A percentile compares a stretch with the other conserved stretches of the same genome.
phyloP scores from a whole-genome alignment of 2,797 vertebrate species.

The Gadopsis marmoratus region DNA sequence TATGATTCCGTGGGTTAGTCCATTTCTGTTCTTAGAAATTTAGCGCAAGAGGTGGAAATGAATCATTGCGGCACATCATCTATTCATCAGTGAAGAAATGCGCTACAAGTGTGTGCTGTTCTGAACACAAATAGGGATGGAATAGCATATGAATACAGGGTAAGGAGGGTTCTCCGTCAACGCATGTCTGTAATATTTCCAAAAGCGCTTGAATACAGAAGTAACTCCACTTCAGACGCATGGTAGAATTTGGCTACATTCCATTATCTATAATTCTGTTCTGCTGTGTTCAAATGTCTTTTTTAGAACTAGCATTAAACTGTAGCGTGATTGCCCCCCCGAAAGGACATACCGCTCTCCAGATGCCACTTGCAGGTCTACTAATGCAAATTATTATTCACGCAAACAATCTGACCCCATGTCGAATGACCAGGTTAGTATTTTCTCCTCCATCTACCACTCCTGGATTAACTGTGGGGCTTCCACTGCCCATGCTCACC shows the following conservation, averaged over 20 bases:
- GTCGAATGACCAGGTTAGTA: background rate
- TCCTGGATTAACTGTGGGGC: too few relatives aligned
- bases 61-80: too few relatives aligned
- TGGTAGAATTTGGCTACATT: background rate
- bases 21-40: background rate
- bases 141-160: too few relatives aligned
- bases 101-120: too few relatives aligned
- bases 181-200: too few relatives aligned
- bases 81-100: too few relatives aligned
- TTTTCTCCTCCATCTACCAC: conserved; percentile 2
- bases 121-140: too few relatives aligned
- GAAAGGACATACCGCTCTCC: conserved; percentile 4
- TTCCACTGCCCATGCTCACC: too few relatives aligned
- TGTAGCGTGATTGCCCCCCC: conserved; percentile 6
- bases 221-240: background rate
- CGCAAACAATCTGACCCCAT: conserved; percentile 12
- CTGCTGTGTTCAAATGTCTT: background rate
- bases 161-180: too few relatives aligned
- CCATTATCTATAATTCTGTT: conserved; percentile 12
- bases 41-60: background rate
- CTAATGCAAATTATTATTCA: conserved; percentile 19
- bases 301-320: background rate
- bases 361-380: background rate
- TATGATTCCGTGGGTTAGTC: background rate
- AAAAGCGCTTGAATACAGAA: too few relatives aligned